Base-by-base conservation (phyloP, 2,888 invertebrate genomes). In the Cryptosula pallasiana region DNA sequence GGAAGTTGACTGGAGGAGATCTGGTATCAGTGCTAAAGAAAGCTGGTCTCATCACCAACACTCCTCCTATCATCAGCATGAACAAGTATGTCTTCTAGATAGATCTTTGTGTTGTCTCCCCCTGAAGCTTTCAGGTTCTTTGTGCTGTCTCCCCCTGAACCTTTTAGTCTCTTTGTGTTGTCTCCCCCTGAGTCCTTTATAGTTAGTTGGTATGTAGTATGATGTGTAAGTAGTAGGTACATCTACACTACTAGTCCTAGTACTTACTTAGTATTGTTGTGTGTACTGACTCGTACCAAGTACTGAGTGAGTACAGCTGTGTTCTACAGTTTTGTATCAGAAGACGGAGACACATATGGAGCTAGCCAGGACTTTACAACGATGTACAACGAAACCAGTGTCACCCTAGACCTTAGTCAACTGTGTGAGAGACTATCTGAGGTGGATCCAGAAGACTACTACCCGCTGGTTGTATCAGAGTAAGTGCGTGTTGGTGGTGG, bases 1-100 rank as follows among this genome's bases (percentile, higher is more conserved):
- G 98, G 98, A 92, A 93, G 82, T 83, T 98, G 73, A 93, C 97
- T 25, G 98, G 98, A 0, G 96, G 96, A 0, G 96, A 97, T 86
- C 91, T 96, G 72, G 91, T 93, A 75, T 88, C 90, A 0, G 95
- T 95, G 82, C 87, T 98, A 36, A 93, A 93, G 81, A 93, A 92
- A 81, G 93, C 94, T 83, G 94, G 94, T 0, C 87, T 96, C 1
- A 92, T 96, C 72, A 90, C 94, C 80, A 92, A 92, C 73, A 91
- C 91, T 80, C 87, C 88, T n/a, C 87, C 88, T 5, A 82, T 88
- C 69, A 82, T 85, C 32, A 83, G 87, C 1, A 76, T 88, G 55
- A 79, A 81, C 3, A 77, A 34, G 45, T 58, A 45, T 72, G 35
- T 71, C n/a, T n/a, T n/a, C n/a, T n/a, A n/a, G n/a, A n/a, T n/a